A percentile compares a stretch with the other conserved stretches of the same genome.
phyloP scores from a whole-genome alignment of 2,113 vertebrate genomes.

The Rhinopomastus cyanomelas region DNA sequence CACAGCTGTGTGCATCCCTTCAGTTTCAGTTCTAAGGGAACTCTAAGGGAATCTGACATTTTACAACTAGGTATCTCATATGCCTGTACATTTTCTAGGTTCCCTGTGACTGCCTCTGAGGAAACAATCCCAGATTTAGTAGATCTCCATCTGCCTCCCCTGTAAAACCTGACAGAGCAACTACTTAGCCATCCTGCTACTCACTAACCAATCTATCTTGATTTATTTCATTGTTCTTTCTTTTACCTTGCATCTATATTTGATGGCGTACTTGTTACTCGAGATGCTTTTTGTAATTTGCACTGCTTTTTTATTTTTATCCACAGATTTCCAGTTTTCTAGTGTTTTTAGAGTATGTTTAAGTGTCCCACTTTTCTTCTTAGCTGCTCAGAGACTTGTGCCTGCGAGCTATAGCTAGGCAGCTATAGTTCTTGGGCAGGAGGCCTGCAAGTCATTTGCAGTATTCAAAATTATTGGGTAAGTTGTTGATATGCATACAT shows the following conservation, averaged over 20 bases:
- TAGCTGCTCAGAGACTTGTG: conserved; percentile 6
- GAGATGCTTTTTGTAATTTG: conserved; percentile 46
- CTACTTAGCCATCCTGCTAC: conserved; percentile 47
- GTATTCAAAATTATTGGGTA: neutral
- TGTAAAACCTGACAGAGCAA: conserved; percentile 51
- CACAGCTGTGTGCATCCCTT: neutral
- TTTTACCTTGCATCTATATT: neutral
- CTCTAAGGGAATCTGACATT: conserved; percentile 19
- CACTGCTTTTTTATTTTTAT: conserved; percentile 12
- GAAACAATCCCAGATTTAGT: conserved; percentile 65
- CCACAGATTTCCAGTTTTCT: conserved; percentile 19
- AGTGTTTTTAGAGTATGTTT: conserved; percentile 4
- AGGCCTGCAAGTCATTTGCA: neutral
- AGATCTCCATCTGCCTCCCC: conserved; percentile 63
- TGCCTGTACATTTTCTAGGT: conserved; percentile 7
- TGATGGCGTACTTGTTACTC: neutral
- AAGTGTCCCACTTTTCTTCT: conserved; percentile 32
- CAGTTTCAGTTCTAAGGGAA: neutral
- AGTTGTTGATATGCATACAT: neutral
- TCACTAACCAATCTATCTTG: conserved; percentile 17
- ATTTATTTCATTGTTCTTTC: conserved; percentile 1
- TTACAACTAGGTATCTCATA: conserved; percentile 23
- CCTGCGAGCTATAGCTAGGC: neutral
- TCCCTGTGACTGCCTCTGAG: conserved; percentile 8
- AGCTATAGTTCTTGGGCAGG: neutral